A percentile compares a stretch with the other conserved stretches of the same genome.
Evolutionary conservation across 2,113 vertebrate genomes (phyloP).

Genomic region (Prunella himalayana): DNA sequence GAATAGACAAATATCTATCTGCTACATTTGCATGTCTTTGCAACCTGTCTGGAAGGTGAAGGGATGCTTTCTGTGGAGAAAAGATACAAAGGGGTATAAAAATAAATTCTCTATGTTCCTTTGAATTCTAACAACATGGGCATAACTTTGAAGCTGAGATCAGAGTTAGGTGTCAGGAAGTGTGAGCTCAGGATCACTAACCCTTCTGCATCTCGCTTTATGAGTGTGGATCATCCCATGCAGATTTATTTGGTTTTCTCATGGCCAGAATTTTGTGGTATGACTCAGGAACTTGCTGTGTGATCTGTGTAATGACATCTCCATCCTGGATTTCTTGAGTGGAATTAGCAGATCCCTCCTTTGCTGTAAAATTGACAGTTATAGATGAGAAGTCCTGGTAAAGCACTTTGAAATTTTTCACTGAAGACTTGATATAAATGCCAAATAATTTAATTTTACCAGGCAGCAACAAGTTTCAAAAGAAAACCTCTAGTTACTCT

Average conservation of each 20-base stretch:
- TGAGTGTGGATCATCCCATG: neutral
- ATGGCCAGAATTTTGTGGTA: neutral
- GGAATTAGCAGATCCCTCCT: neutral
- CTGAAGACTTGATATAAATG: neutral
- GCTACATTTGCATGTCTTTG: neutral
- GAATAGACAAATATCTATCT: neutral
- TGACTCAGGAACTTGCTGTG: fast-evolving
- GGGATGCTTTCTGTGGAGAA: neutral
- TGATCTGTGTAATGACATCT: neutral
- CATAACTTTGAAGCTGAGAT: neutral
- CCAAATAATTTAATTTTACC: neutral
- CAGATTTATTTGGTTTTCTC: neutral
- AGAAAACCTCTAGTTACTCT: neutral
- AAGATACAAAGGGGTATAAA: neutral
- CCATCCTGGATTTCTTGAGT: neutral
- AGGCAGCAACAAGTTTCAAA: neutral
- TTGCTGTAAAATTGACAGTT: neutral
- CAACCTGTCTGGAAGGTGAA: neutral
- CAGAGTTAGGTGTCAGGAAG: neutral
- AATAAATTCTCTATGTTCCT: neutral
- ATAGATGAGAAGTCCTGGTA: neutral
- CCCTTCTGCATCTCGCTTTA: neutral
- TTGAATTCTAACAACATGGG: neutral
- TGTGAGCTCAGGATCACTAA: neutral
- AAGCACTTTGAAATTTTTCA: neutral